Base-by-base conservation (phyloP, 2,888 invertebrate genomes). In the Agelastica alni region DNA sequence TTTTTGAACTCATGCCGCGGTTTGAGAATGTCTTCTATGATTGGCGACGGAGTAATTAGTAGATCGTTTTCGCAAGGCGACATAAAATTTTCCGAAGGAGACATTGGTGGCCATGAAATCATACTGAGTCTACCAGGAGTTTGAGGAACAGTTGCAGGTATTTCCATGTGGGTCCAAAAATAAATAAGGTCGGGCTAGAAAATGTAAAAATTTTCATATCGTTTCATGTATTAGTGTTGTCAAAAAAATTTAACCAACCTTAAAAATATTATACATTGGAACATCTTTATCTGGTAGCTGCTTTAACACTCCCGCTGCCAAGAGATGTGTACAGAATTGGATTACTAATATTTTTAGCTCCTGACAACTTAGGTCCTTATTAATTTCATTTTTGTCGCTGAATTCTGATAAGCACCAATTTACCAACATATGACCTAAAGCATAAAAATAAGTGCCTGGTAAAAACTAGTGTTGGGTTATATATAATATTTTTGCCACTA, bases 161-260 rank as follows among this genome's bases (percentile, higher is more conserved):
- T 78, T 76, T 91, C 91, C 60, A 88, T 88, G 73, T 91, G 89
- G 16, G 91, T 84, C 94, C 94, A 95, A 74, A 88, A 91, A 78
- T 95, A 95, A 88, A 93, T 92, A 71, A 90, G 83, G 77, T 89
- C 91, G 54, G 91, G 89, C 94, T 94, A 78, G n/a, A 22, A 83
- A 65, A 1, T 2, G 3, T 26, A n/a, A n/a, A n/a, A n/a, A n/a
- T n/a, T n/a, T n/a, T n/a, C n/a, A n/a, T n/a, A n/a, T n/a, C n/a
- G n/a, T n/a, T n/a, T n/a, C n/a, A n/a, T n/a, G n/a, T n/a, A n/a
- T n/a, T n/a, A n/a, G n/a, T n/a, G n/a, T n/a, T n/a, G n/a, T n/a
- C n/a, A n/a, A n/a, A n/a, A n/a, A n/a, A n/a, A n/a, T n/a, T n/a
- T n/a, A n/a, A n/a, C 73, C 76, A 77, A 91, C 91, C 84, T 87